Evolutionary conservation across 2,797 vertebrate genomes (phyloP).

Genomic region (Loriculus beryllinus): DNA sequence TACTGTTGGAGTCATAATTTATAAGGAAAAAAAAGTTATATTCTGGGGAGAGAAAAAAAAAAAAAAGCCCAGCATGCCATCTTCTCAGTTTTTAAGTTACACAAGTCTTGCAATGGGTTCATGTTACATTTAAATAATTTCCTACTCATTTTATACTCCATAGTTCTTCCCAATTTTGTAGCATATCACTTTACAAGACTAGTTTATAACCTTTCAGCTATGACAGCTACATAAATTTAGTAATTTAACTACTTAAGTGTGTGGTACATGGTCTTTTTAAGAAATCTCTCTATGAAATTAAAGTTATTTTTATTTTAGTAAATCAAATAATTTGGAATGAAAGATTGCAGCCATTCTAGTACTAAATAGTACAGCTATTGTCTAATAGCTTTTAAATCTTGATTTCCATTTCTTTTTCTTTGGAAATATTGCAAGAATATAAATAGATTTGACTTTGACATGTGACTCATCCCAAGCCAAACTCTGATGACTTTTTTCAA

Average conservation of each 20-base stretch:
- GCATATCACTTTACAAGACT: not conserved
- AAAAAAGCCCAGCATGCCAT: fast-evolving
- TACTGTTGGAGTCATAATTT: not conserved
- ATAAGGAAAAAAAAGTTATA: not conserved
- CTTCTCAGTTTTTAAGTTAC: not conserved
- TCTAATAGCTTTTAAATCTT: not conserved
- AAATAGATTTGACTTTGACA: not conserved
- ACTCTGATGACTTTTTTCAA: not conserved
- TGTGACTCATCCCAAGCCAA: not conserved
- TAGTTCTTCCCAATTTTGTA: not conserved
- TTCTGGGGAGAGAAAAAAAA: not conserved
- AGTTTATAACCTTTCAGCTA: not conserved
- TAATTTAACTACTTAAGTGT: not conserved
- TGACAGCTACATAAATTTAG: not conserved
- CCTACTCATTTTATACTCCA: not conserved
- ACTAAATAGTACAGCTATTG: not conserved
- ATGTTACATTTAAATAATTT: not conserved
- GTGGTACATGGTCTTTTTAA: not conserved
- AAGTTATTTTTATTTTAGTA: not conserved
- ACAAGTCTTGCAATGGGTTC: not conserved
- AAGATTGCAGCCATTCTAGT: not conserved
- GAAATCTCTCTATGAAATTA: not conserved
- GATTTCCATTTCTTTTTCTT: not conserved
- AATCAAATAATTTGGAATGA: not conserved
- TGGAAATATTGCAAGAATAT: not conserved